Percentiles rank a stretch among this genome's conserved stretches.
Evolutionary conservation across 1,140 invertebrate genomes (phyloP).

Genomic region (Bactericera cockerelli): DNA sequence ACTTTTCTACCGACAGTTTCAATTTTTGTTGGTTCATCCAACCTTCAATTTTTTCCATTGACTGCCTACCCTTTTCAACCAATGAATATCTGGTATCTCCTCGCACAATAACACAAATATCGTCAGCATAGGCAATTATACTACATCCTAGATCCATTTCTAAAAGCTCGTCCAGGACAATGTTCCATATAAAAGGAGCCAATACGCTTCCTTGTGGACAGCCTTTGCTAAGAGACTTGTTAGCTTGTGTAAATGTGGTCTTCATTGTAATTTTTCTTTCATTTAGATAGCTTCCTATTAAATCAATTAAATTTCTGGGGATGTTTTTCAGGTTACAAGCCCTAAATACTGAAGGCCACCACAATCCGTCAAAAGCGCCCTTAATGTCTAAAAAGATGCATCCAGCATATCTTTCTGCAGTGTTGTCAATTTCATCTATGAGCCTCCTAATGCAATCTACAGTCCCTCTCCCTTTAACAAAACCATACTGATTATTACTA

Average conservation of each 20-base stretch:
- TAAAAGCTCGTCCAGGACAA: neutral
- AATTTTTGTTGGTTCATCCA: neutral
- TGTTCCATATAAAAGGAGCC: neutral
- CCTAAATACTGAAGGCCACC: neutral
- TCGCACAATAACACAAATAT: neutral
- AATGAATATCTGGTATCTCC: neutral
- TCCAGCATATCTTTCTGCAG: neutral
- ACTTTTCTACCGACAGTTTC: neutral
- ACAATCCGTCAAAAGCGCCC: neutral
- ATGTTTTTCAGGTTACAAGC: neutral
- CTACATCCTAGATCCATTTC: neutral
- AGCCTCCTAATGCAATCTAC: neutral
- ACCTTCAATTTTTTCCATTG: neutral
- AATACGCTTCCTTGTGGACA: neutral
- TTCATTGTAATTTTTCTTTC: neutral
- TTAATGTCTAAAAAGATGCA: neutral
- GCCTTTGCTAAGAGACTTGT: neutral
- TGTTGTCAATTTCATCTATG: neutral
- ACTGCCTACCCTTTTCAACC: neutral
- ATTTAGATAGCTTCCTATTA: neutral
- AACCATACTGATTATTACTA: neutral
- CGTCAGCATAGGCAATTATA: conserved; percentile 5
- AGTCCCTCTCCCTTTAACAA: neutral
- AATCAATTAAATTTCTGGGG: neutral
- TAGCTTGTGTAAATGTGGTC: neutral